Base-by-base conservation (phyloP, 2,888 invertebrate genomes). In the Athetis lepigone region DNA sequence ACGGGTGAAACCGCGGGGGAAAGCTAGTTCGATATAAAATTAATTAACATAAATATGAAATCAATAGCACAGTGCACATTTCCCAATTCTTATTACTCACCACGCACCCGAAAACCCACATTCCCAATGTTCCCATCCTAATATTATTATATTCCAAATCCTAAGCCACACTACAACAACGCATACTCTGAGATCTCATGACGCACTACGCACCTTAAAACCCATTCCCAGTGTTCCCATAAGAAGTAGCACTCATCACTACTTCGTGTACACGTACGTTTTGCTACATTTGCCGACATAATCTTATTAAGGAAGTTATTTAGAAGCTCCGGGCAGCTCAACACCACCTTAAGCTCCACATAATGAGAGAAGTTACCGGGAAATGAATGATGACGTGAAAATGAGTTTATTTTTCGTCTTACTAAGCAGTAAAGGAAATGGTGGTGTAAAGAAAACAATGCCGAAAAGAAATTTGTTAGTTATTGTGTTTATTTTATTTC, bases 241-340 rank as follows among this genome's bases (percentile, higher is more conserved):
- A 4, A 25, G 16, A 37, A 25, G 19, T 29, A 27, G n/a, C n/a
- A 39, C 36, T 18, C 33, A 43, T 23, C 4, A 21, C 49, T 6
- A 6, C 0, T 46, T 27, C 58, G 19, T 59, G 33, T 43, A 51
- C 52, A 59, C 63, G 46, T 54, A 43, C 50, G 33, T 8, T 52
- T 16, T 13, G 40, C 42, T 39, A 27, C 67, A 42, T 59, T 52
- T 42, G 45, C 54, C 19, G 7, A 54, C 43, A 54, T 59, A 73
- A 78, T 67, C 70, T 78, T 69, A 69, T 78, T 76, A 78, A 55
- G 68, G 27, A 78, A 78, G 55, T 73, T 78, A 73, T 78, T 75
- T 70, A 60, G 45, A 45, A 62, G 68, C 43, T 46, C 27, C 37
- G 57, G 51, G 7, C 18, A 52, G 50, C 55, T 68, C 45, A 57